A percentile compares a stretch with the other conserved stretches of the same genome.
phyloP scores from a whole-genome alignment of 2,888 invertebrate species.

The Chaitophorus viminalis region DNA sequence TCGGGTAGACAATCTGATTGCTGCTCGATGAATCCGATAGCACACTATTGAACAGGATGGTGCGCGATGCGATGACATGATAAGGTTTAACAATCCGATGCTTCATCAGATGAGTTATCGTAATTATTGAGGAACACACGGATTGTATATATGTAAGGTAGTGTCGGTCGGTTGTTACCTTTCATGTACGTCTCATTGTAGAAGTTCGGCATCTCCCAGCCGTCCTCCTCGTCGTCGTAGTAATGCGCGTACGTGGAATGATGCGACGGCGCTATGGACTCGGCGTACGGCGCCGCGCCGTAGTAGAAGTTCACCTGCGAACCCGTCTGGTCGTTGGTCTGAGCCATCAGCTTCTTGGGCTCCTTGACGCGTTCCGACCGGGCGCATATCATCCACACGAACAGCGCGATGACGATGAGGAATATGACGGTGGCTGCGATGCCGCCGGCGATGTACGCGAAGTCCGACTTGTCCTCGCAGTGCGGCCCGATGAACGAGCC shows the following conservation, averaged over 20 bases:
- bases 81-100: too few relatives aligned
- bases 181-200: constrained; percentile 97
- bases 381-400: constrained; percentile 98
- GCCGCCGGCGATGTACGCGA: constrained; percentile 93
- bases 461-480: constrained; percentile 91
- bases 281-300: constrained; percentile 93
- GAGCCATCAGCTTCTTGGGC: constrained; percentile 89
- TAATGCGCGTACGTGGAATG: constrained; percentile 96
- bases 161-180: too few relatives aligned
- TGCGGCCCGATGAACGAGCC: constrained; percentile 92
- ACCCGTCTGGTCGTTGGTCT: constrained; percentile 89
- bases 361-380: constrained; percentile 89
- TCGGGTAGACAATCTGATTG: too few relatives aligned
- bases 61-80: too few relatives aligned
- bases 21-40: too few relatives aligned
- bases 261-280: constrained; percentile 93
- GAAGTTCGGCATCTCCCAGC: constrained; percentile 98
- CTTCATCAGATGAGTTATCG: too few relatives aligned
- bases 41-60: too few relatives aligned
- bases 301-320: constrained; percentile 97
- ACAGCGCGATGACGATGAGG: constrained; percentile 88
- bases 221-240: constrained; percentile 95
- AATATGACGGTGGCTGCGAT: constrained; percentile 94
- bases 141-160: too few relatives aligned
- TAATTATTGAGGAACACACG: too few relatives aligned